Base-by-base conservation (phyloP, 2,888 invertebrate genomes). In the Erebia epiphron region DNA sequence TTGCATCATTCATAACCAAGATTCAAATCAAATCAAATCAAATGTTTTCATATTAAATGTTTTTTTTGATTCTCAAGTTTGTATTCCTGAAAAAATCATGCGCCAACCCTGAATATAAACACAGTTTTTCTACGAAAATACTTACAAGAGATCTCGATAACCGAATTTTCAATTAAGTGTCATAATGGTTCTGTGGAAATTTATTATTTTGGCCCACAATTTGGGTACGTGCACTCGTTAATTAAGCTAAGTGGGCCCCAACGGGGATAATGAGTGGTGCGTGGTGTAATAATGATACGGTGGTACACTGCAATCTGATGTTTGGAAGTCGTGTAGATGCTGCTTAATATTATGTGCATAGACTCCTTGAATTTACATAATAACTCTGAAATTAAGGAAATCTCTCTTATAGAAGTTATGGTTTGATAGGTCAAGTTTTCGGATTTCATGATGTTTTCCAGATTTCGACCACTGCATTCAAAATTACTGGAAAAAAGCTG, bases 141-240 rank as follows among this genome's bases (percentile, higher is more conserved):
- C 84, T 91, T 90, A 87, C 82, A 83, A 8, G 81, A 82, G 81
- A 86, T 89, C 85, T 80, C 86, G 90, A 92, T 91, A 89, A 86
- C 86, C 83, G 86, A 89, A 84, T 87, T 90, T 91, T 92, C 92
- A 92, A 92, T 92, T 91, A 91, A 85, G 90, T 90, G 91, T 90
- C 86, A 90, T 92, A 91, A 91, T 89, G 81, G 84, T 85, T 85
- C 86, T 83, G 82, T 77, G 80, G 85, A 88, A 89, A 89, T 90
- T 90, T 91, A 90, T 91, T 87, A 88, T 87, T 86, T 86, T 83
- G 78, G 79, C 81, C 82, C 79, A 87, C 85, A 87, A 88, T 88
- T 89, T 87, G 80, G 80, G 87, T 82, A 85, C 85, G 87, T 83
- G 85, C 83, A 83, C 79, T 73, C 81, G 77, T 80, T 84, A 79